phyloP scores from a whole-genome alignment of 1,140 invertebrate genomes.

The Coboldia fuscipes region DNA sequence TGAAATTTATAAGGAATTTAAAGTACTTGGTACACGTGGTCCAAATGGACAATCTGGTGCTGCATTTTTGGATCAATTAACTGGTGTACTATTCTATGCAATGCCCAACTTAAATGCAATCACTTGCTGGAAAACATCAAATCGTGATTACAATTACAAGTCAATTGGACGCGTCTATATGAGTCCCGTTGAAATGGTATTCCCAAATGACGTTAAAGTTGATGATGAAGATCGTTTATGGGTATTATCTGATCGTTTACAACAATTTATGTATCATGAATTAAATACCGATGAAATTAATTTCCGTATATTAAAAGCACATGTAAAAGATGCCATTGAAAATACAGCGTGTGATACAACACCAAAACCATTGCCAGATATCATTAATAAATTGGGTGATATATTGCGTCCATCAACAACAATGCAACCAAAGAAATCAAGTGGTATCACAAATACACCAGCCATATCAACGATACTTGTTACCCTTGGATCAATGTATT shows the following conservation, averaged over 20 bases:
- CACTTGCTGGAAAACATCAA: slow-evolving; percentile 52
- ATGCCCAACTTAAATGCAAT: slow-evolving; percentile 52
- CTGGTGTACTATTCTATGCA: slow-evolving; percentile 52
- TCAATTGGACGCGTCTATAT: slow-evolving; percentile 45
- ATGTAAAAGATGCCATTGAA: slow-evolving; percentile 38
- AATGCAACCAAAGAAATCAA: neutral
- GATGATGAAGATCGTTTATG: slow-evolving; percentile 45
- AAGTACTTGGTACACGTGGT: slow-evolving; percentile 41
- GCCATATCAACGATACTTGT: neutral
- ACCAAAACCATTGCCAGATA: slow-evolving; percentile 24
- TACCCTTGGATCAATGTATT: neutral
- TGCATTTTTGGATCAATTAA: slow-evolving; percentile 44
- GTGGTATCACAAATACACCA: neutral
- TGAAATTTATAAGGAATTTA: slow-evolving; percentile 37
- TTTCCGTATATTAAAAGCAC: slow-evolving; percentile 44
- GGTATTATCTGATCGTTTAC: slow-evolving; percentile 49
- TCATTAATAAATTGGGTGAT: slow-evolving; percentile 25
- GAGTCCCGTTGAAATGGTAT: slow-evolving; percentile 47
- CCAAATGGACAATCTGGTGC: slow-evolving; percentile 48
- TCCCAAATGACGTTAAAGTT: slow-evolving; percentile 57
- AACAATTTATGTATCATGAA: slow-evolving; percentile 41
- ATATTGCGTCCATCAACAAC: slow-evolving; percentile 8
- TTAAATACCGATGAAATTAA: slow-evolving; percentile 42
- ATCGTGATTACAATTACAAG: slow-evolving; percentile 34
- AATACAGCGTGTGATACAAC: slow-evolving; percentile 39